Conservation (phyloP, 2,113 vertebrate genomes). For the Toxotes jaculatrix region DNA sequence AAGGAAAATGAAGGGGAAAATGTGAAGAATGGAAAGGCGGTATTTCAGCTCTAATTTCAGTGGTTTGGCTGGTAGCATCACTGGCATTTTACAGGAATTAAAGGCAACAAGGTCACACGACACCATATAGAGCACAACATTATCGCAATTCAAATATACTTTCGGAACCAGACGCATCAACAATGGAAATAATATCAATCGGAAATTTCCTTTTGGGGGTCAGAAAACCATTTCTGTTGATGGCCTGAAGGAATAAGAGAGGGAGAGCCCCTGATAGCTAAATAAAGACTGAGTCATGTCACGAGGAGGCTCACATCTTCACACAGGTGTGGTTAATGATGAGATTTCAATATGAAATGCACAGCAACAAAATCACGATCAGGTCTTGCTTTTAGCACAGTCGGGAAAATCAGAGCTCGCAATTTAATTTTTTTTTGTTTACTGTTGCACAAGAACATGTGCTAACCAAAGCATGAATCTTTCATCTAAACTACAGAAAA, state of each 20-base stretch:
- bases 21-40: not conserved
- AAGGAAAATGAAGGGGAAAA: not conserved
- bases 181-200: not conserved
- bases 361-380: not conserved
- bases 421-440: not conserved
- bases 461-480: not conserved
- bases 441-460: not conserved
- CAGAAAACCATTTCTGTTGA: not conserved
- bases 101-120: not conserved
- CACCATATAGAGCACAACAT: no score
- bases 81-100: not conserved
- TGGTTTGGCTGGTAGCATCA: not conserved
- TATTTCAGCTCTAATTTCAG: not conserved
- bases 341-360: conserved; percentile 32
- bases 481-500: not conserved
- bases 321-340: conserved; percentile 31
- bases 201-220: conserved; percentile 39
- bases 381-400: not conserved
- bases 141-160: not conserved
- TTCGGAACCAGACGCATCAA: not conserved
- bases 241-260: not conserved
- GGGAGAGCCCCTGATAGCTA: conserved; percentile 48
- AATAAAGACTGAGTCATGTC: conserved; percentile 41
- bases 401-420: not conserved
- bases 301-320: not conserved